Percentiles rank a stretch among this genome's conserved stretches.
Evolutionary conservation across 2,888 invertebrate species (phyloP).

Genomic region (Leuctra nigra): DNA sequence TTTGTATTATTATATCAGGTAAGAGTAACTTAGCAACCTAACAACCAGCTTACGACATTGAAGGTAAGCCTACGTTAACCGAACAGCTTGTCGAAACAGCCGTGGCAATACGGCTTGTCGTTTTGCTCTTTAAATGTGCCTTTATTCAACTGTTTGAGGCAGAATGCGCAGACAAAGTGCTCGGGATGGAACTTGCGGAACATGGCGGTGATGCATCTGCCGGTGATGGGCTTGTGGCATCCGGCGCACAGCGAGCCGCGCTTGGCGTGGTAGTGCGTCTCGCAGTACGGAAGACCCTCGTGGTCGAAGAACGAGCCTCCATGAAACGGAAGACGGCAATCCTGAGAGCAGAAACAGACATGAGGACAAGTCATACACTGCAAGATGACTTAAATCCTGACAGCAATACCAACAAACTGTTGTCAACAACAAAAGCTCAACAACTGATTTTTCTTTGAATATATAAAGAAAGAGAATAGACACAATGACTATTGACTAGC

Average conservation of each 20-base stretch:
- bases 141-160: constrained; percentile 94
- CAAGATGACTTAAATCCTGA: too few relatives aligned
- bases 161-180: constrained; percentile 99
- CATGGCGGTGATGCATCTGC: constrained; percentile 98
- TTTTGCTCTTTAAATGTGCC: constrained; percentile 99
- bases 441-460: too few relatives aligned
- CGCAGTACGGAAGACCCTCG: constrained; percentile 96
- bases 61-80: too few relatives aligned
- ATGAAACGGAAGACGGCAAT: constrained; percentile 94
- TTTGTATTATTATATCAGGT: not conserved
- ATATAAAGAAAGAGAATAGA: too few relatives aligned
- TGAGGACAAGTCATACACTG: not conserved
- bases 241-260: constrained; percentile 95
- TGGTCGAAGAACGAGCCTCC: constrained; percentile 98
- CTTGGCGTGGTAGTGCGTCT: constrained; percentile 97
- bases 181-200: constrained; percentile 98
- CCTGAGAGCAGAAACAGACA: constrained; percentile 66
- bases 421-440: too few relatives aligned
- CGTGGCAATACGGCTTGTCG: constrained; percentile 97
- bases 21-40: too few relatives aligned
- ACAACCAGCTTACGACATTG: too few relatives aligned
- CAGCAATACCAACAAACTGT: too few relatives aligned
- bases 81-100: constrained; percentile 95
- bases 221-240: constrained; percentile 95
- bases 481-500: too few relatives aligned